Evolutionary conservation across 2,113 vertebrate genomes (phyloP).

Genomic region (Meleagris gallopavo): DNA sequence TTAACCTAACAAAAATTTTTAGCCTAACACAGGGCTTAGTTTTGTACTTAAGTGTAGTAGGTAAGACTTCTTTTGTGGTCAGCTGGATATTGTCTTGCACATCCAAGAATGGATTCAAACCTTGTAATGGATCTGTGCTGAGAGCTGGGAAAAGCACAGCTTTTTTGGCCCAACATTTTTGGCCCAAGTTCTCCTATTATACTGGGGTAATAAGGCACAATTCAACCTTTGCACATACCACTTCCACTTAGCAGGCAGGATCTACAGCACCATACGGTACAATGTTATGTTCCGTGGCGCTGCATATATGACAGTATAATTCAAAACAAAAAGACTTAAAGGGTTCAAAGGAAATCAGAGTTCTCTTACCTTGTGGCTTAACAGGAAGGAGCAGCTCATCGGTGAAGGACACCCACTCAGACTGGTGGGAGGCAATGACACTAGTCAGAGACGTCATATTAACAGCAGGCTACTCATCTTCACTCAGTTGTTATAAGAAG

Average conservation of each 20-base stretch:
- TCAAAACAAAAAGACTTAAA: background rate
- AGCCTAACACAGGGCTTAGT: background rate
- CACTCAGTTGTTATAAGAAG: background rate
- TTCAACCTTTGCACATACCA: background rate
- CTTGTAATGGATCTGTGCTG: background rate
- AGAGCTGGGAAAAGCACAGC: background rate
- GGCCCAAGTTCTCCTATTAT: background rate
- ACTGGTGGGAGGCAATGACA: constrained; percentile 78
- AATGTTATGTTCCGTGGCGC: background rate
- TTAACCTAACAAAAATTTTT: background rate
- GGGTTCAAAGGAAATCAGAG: background rate
- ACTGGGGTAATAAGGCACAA: background rate
- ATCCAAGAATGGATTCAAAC: background rate
- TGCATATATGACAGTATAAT: background rate
- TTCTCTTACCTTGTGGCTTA: constrained; percentile 63
- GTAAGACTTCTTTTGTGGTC: background rate
- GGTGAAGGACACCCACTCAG: constrained; percentile 84
- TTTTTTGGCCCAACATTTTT: background rate
- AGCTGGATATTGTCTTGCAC: background rate
- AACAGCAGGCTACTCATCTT: constrained; percentile 73
- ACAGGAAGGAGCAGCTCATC: constrained; percentile 73
- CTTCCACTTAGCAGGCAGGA: background rate
- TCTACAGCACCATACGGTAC: background rate
- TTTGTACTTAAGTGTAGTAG: background rate
- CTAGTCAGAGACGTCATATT: constrained; percentile 79